phyloP scores from a whole-genome alignment of 2,113 vertebrate species.

The Choloepus hoffmanni region DNA sequence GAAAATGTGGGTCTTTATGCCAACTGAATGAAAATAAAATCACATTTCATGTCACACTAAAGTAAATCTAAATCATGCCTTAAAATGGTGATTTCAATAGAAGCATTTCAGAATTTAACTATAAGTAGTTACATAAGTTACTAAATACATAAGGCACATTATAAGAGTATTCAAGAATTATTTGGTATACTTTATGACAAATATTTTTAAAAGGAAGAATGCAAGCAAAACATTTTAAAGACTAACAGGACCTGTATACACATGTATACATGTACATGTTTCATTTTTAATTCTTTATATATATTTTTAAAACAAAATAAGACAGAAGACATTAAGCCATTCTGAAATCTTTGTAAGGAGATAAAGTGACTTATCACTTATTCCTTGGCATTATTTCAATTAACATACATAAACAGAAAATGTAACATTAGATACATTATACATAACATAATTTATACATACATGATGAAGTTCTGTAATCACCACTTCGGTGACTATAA shows the following conservation, averaged over 20 bases:
- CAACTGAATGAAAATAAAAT: slow-evolving; percentile 50
- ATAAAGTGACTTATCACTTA: slow-evolving; percentile 4
- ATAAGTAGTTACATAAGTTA: not conserved
- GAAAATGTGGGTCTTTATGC: not conserved
- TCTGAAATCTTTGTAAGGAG: not conserved
- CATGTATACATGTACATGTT: not conserved
- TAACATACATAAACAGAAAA: slow-evolving; percentile 26
- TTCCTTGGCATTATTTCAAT: slow-evolving; percentile 40
- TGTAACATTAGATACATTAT: not conserved
- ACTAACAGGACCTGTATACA: not conserved
- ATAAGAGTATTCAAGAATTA: not conserved
- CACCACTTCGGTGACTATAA: slow-evolving; percentile 87
- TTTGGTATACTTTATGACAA: not conserved
- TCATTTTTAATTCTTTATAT: slow-evolving; percentile 23
- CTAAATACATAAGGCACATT: not conserved
- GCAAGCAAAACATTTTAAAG: not conserved
- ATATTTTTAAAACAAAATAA: slow-evolving; percentile 53
- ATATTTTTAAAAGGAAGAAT: slow-evolving; percentile 3
- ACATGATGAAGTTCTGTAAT: slow-evolving; percentile 90
- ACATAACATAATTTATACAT: slow-evolving; percentile 81
- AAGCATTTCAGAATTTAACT: slow-evolving; percentile 29
- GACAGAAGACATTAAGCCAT: not conserved
- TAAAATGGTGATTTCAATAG: slow-evolving; percentile 47
- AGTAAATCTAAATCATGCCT: slow-evolving; percentile 37
- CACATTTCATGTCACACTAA: not conserved